Percentiles rank a stretch among this genome's conserved stretches.
Evolutionary conservation across 2,113 vertebrate species (phyloP).

Genomic region (Actenoides lindsayi): DNA sequence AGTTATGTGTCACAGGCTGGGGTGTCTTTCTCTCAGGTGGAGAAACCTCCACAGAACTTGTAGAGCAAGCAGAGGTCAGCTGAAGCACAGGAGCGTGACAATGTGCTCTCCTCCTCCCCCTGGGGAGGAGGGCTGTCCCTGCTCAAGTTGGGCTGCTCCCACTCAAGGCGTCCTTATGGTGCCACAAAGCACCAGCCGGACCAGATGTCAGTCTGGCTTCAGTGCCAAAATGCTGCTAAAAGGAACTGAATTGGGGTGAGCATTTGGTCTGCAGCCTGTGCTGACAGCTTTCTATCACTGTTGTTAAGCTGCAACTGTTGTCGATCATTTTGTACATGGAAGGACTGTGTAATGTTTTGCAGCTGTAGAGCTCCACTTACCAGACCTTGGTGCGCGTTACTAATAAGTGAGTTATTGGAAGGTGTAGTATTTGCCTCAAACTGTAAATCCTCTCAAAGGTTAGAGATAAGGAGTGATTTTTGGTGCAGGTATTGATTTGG

Average conservation of each 20-base stretch:
- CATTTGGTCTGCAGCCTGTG: not conserved
- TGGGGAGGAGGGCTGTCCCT: not conserved
- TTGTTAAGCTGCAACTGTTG: not conserved
- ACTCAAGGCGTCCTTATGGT: not conserved
- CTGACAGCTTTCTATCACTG: not conserved
- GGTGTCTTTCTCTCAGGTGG: not conserved
- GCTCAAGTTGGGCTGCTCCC: not conserved
- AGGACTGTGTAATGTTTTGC: not conserved
- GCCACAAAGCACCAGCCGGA: not conserved
- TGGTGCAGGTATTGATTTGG: not conserved
- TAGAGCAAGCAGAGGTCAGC: not conserved
- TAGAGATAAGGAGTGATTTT: not conserved
- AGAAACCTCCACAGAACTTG: not conserved
- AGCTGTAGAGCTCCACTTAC: not conserved
- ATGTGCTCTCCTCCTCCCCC: not conserved
- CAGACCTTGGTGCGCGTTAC: fast-evolving
- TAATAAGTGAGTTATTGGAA: not conserved
- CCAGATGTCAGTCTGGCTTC: not conserved
- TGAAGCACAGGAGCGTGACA: fast-evolving
- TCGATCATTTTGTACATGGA: not conserved
- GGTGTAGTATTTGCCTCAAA: not conserved
- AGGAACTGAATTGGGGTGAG: not conserved
- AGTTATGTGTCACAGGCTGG: not conserved
- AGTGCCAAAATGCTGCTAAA: not conserved
- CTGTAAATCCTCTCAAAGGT: not conserved